phyloP scores from a whole-genome alignment of 2,113 vertebrate species.

The Chaenocephalus aceratus region DNA sequence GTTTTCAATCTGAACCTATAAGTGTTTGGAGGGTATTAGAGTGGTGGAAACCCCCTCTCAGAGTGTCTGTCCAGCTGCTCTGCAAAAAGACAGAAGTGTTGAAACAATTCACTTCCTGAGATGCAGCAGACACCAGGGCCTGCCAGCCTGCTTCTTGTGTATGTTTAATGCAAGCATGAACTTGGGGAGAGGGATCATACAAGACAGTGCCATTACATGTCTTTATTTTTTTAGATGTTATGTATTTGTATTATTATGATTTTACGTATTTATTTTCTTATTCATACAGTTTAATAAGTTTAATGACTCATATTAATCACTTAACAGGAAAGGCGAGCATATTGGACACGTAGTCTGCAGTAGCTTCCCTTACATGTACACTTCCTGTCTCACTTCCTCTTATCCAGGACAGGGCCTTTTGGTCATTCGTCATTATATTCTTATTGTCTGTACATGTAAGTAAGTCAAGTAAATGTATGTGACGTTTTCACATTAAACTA shows the following conservation, averaged over 20 bases:
- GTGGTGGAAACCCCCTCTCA: slow-evolving; percentile 63
- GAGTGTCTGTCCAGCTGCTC: slow-evolving; percentile 65
- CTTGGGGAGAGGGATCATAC: not conserved
- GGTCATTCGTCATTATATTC: slow-evolving; percentile 2
- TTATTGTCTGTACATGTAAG: not conserved
- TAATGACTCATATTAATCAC: slow-evolving; percentile 40
- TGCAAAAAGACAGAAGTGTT: slow-evolving; percentile 62
- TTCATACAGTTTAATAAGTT: slow-evolving; percentile 1
- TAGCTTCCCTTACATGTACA: slow-evolving; percentile 41
- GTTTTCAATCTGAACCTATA: slow-evolving; percentile 48
- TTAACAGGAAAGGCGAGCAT: slow-evolving; percentile 38
- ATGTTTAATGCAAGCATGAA: not conserved
- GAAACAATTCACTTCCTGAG: slow-evolving; percentile 67
- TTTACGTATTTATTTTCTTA: not conserved
- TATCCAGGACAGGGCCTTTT: slow-evolving; percentile 25
- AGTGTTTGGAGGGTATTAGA: slow-evolving; percentile 37
- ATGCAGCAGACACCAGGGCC: slow-evolving; percentile 25
- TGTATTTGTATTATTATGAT: not conserved
- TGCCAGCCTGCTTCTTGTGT: slow-evolving; percentile 1
- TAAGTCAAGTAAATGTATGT: not conserved
- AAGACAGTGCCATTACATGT: not conserved
- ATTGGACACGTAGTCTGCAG: slow-evolving; percentile 47
- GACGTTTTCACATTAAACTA: slow-evolving; percentile 10
- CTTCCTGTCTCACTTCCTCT: slow-evolving; percentile 73
- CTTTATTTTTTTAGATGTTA: not conserved